Evolutionary conservation across 1,140 invertebrate genomes (phyloP).

Genomic region (Mycetomoellerius zeteki): DNA sequence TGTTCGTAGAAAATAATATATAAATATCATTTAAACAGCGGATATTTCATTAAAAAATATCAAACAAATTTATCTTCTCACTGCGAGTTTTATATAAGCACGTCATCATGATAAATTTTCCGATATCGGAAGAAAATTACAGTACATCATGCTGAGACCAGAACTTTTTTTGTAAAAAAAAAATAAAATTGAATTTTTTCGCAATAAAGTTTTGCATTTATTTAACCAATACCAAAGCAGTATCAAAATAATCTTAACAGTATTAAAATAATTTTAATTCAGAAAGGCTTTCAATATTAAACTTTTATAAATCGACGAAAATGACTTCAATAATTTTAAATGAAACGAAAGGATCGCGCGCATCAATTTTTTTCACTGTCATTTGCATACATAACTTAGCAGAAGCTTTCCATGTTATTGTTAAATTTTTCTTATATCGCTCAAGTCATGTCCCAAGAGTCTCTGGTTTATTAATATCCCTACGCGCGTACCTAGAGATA

Average conservation of each 20-base stretch:
- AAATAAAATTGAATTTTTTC: not conserved
- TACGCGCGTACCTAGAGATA: not conserved
- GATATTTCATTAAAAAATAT: slow-evolving; percentile 13
- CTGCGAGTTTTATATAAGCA: not conserved
- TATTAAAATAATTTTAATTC: slow-evolving; percentile 37
- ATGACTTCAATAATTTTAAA: slow-evolving; percentile 26
- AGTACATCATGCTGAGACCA: not conserved
- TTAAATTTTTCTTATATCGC: slow-evolving; percentile 37
- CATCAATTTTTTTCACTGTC: slow-evolving; percentile 11
- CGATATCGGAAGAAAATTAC: slow-evolving; percentile 19
- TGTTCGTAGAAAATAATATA: not conserved
- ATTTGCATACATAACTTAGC: slow-evolving; percentile 41
- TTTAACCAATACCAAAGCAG: not conserved
- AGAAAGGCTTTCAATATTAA: not conserved
- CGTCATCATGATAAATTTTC: slow-evolving; percentile 8
- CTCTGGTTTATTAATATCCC: slow-evolving; percentile 49
- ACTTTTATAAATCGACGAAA: slow-evolving; percentile 22
- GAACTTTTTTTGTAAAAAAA: not conserved
- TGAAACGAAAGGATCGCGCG: slow-evolving; percentile 18
- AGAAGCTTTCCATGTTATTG: slow-evolving; percentile 23
- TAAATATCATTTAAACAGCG: not conserved
- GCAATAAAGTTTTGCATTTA: not conserved
- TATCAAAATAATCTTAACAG: not conserved
- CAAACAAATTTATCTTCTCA: slow-evolving; percentile 21
- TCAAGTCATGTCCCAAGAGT: not conserved